Conservation (phyloP, 2,113 vertebrate genomes). For the Picathartes gymnocephalus region DNA sequence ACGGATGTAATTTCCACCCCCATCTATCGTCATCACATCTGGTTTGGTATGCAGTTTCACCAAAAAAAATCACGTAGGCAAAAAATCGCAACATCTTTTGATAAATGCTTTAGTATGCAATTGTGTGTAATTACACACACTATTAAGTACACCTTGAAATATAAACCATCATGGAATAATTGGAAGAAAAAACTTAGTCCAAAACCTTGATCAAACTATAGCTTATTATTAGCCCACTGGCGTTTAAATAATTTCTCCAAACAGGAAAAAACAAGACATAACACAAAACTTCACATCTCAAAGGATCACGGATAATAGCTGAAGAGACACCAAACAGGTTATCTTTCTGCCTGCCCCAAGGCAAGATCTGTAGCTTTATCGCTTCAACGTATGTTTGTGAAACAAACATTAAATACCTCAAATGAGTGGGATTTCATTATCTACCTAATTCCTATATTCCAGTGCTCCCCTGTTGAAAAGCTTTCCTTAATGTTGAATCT, state of each 20-base stretch:
- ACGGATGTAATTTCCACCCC: slow-evolving; percentile 59
- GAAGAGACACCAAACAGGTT: background rate
- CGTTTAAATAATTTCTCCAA: background rate
- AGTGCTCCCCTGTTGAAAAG: background rate
- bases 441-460: background rate
- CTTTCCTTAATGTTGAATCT: background rate
- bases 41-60: slow-evolving; percentile 9
- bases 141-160: background rate
- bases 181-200: background rate
- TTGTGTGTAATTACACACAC: background rate
- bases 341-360: background rate
- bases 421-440: background rate
- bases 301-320: background rate
- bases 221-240: background rate
- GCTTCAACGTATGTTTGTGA: background rate
- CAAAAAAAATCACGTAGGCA: background rate
- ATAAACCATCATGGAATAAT: background rate
- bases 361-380: background rate
- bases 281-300: background rate
- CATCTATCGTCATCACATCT: slow-evolving; percentile 57
- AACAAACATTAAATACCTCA: background rate
- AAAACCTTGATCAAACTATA: background rate
- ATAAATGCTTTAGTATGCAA: background rate
- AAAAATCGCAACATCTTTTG: background rate
- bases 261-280: background rate